Conservation (phyloP, 2,797 vertebrate genomes). For the Leuciscus waleckii region DNA sequence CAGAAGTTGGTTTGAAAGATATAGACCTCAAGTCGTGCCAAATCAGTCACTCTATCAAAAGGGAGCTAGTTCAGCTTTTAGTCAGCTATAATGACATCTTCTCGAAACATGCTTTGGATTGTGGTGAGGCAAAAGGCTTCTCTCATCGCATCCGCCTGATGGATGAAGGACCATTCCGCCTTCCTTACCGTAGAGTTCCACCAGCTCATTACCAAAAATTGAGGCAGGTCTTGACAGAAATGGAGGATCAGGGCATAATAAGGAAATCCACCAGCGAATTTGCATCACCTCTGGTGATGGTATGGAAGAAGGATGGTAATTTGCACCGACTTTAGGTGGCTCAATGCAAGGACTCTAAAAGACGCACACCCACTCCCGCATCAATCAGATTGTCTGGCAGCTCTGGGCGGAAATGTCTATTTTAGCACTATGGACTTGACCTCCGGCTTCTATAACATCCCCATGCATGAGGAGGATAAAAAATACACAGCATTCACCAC, state of each 20-base stretch:
- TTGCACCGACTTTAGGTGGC: constrained; percentile 31
- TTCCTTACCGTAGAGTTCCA: background rate
- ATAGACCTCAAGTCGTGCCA: constrained; percentile 20
- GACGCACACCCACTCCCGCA: background rate
- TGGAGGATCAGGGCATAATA: constrained; percentile 13
- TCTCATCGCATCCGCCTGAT: background rate
- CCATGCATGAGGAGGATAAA: background rate
- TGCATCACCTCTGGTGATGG: background rate
- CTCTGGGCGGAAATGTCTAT: background rate
- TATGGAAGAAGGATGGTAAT: background rate
- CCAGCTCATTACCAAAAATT: background rate
- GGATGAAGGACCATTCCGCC: background rate
- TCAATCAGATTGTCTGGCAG: constrained; percentile 17
- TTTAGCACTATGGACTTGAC: background rate
- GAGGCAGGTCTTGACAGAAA: background rate
- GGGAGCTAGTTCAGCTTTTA: background rate
- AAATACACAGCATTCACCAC: background rate
- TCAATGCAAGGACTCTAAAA: constrained; percentile 1
- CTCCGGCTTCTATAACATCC: constrained; percentile 3
- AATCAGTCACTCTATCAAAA: background rate
- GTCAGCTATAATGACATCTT: background rate
- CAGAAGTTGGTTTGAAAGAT: background rate
- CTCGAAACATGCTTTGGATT: background rate
- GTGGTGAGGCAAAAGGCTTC: background rate
- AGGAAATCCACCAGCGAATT: constrained; percentile 27